phyloP scores from a whole-genome alignment of 2,797 vertebrate genomes.

The Ibycter americanus region DNA sequence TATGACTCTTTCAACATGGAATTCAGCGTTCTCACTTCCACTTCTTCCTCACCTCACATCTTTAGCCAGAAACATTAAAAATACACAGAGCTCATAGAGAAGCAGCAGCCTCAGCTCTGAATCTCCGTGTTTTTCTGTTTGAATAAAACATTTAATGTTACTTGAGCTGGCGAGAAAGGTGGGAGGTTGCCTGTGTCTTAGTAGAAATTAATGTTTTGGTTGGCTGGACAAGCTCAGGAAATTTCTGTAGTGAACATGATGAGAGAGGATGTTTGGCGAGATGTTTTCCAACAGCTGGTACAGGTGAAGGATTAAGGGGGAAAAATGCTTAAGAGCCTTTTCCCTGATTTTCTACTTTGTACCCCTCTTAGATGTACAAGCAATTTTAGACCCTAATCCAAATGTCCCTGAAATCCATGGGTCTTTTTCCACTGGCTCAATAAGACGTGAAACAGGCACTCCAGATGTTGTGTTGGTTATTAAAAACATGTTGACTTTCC shows the following conservation, averaged over 20 bases:
- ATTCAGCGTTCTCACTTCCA: slow-evolving; percentile 59
- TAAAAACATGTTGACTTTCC: neutral
- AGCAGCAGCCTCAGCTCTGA: slow-evolving; percentile 23
- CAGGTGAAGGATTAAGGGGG: slow-evolving; percentile 20
- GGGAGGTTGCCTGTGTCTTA: slow-evolving; percentile 47
- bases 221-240: slow-evolving; percentile 56
- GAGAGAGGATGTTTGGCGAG: slow-evolving; percentile 55
- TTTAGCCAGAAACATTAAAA: slow-evolving; percentile 55
- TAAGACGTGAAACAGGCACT: neutral
- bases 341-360: neutral
- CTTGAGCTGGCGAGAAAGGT: slow-evolving; percentile 55
- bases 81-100: slow-evolving; percentile 40
- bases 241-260: slow-evolving; percentile 55
- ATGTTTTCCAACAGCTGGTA: slow-evolving; percentile 45
- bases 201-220: slow-evolving; percentile 62
- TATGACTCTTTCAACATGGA: slow-evolving; percentile 52
- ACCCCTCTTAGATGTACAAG: neutral
- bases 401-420: neutral
- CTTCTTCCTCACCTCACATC: slow-evolving; percentile 47
- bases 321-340: slow-evolving; percentile 6
- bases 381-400: neutral
- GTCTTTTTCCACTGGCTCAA: neutral
- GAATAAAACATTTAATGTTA: slow-evolving; percentile 60
- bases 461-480: neutral
- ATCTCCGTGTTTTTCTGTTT: slow-evolving; percentile 51